Evolutionary conservation across 2,113 vertebrate genomes (phyloP).

Genomic region (Heloderma charlesbogerti): DNA sequence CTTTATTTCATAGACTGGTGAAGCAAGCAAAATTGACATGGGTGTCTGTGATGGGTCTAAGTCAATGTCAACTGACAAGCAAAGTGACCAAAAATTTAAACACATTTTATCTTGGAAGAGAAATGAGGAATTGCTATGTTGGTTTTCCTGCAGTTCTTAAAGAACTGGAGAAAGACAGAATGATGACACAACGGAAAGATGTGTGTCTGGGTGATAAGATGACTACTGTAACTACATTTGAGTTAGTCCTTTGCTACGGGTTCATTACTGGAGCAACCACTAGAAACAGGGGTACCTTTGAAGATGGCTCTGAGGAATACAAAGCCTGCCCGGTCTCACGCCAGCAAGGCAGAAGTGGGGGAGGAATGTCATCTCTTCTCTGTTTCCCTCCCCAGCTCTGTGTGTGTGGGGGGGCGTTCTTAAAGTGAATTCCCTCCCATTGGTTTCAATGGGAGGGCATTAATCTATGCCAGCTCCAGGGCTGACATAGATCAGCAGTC

Average conservation of each 20-base stretch:
- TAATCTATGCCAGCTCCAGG: too few species aligned
- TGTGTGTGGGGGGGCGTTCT: background rate
- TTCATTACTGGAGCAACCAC: background rate
- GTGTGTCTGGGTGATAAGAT: background rate
- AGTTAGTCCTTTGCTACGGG: too few species aligned
- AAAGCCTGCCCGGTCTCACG: too few species aligned
- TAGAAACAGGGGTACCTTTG: background rate
- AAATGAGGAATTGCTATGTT: constrained; percentile 10
- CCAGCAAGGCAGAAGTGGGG: too few species aligned
- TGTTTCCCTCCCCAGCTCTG: too few species aligned
- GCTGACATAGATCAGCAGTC: too few species aligned
- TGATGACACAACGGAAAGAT: background rate
- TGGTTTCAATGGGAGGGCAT: too few species aligned
- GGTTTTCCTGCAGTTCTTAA: background rate
- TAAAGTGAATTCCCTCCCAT: too few species aligned
- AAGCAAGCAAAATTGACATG: background rate
- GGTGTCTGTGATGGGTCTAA: background rate
- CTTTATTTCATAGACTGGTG: constrained; percentile 21
- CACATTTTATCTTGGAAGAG: background rate
- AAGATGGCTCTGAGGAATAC: background rate
- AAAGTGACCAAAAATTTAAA: constrained; percentile 6
- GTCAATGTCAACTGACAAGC: constrained; percentile 25
- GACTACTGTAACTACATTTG: background rate
- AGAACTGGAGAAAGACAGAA: background rate
- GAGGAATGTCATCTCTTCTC: too few species aligned